phyloP scores from a whole-genome alignment of 2,888 invertebrate genomes.

The Conus canariensis region DNA sequence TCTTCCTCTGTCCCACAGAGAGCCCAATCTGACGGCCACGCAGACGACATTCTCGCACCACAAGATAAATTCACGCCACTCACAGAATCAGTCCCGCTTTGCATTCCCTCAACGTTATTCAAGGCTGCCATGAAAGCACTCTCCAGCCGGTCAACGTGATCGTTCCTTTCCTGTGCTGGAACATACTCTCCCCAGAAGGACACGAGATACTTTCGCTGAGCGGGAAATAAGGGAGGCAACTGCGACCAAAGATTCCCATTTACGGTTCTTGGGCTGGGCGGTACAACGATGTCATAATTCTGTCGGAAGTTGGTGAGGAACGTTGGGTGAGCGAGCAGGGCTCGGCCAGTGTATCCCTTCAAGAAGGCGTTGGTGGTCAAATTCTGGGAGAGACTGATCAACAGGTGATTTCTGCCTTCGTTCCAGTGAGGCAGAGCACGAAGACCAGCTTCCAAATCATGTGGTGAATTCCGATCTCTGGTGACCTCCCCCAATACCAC shows the following conservation, averaged over 20 bases:
- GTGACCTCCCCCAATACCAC: slow-evolving; percentile 88
- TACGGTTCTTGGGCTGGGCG: slow-evolving; percentile 91
- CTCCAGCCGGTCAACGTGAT: slow-evolving; percentile 33
- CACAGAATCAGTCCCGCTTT: no score
- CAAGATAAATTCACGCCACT: slow-evolving; percentile 90
- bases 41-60: slow-evolving; percentile 76
- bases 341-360: slow-evolving; percentile 88
- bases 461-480: slow-evolving; percentile 49
- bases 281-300: slow-evolving; percentile 91
- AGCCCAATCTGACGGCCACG: slow-evolving; percentile 83
- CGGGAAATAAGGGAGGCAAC: slow-evolving; percentile 91
- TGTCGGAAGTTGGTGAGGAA: slow-evolving; percentile 85
- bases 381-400: slow-evolving; percentile 86
- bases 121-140: slow-evolving; percentile 61
- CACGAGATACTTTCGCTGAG: slow-evolving; percentile 90
- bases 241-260: slow-evolving; percentile 95
- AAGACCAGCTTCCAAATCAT: slow-evolving; percentile 56
- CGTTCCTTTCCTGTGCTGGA: background rate
- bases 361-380: slow-evolving; percentile 80
- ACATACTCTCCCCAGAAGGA: slow-evolving; percentile 82
- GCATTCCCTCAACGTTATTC: slow-evolving; percentile 70
- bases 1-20: slow-evolving; percentile 86
- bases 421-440: slow-evolving; percentile 91
- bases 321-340: slow-evolving; percentile 92
- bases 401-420: slow-evolving; percentile 94